phyloP scores from a whole-genome alignment of 2,113 vertebrate genomes.

The Orcinus orca region DNA sequence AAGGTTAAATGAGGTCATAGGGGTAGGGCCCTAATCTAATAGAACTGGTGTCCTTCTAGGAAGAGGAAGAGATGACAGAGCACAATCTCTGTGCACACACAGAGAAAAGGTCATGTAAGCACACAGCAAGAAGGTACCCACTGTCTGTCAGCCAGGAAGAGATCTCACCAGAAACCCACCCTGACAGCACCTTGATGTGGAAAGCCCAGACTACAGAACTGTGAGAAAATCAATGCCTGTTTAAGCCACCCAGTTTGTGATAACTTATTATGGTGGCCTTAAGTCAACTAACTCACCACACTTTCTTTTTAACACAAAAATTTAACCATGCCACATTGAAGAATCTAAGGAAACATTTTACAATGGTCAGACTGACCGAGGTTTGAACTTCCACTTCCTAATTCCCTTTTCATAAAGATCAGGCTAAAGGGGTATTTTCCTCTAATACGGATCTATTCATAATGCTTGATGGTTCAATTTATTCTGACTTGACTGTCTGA shows the following conservation, averaged over 20 bases:
- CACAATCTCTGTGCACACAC: neutral
- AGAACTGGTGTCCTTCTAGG: neutral
- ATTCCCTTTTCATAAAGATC: neutral
- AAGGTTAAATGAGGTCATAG: neutral
- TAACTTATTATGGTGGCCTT: neutral
- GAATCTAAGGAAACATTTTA: neutral
- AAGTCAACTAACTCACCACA: neutral
- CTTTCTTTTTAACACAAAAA: neutral
- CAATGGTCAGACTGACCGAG: neutral
- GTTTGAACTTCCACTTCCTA: neutral
- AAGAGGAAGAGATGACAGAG: neutral
- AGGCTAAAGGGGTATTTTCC: neutral
- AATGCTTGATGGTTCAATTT: neutral
- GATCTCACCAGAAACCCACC: neutral
- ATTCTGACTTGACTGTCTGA: neutral
- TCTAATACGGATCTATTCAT: neutral
- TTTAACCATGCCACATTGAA: neutral
- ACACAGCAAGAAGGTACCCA: neutral
- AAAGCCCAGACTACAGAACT: neutral
- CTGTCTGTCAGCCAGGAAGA: neutral
- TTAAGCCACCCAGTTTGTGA: neutral
- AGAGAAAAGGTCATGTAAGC: neutral
- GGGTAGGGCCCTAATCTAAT: neutral
- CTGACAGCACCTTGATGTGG: neutral
- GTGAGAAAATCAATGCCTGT: neutral